phyloP scores from a whole-genome alignment of 2,113 vertebrate genomes.

The Apistogramma diplotaenia region DNA sequence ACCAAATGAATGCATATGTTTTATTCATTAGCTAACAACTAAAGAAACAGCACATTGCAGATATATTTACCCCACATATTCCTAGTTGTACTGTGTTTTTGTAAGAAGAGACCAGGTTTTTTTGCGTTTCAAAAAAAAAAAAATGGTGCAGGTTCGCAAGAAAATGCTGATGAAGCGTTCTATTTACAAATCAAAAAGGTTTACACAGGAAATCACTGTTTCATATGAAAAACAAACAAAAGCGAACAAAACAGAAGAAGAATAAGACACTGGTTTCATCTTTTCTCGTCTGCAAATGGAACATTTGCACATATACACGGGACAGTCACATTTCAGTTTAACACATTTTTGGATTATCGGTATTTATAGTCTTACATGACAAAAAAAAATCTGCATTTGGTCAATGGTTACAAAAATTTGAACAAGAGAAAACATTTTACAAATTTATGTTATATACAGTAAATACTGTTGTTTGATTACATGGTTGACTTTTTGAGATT shows the following conservation, averaged over 20 bases:
- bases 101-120: conserved; percentile 45
- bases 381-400: conserved; percentile 18
- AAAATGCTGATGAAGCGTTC: conserved; percentile 52
- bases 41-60: conserved; percentile 65
- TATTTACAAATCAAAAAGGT: conserved; percentile 62
- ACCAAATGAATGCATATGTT: conserved; percentile 72
- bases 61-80: conserved; percentile 68
- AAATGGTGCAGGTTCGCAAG: conserved; percentile 27
- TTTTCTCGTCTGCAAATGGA: conserved; percentile 23
- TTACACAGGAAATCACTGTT: conserved; percentile 36
- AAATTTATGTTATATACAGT: conserved; percentile 51
- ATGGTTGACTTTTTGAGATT: conserved; percentile 7
- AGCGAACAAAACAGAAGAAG: conserved; percentile 5
- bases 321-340: conserved; percentile 16
- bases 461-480: conserved; percentile 4
- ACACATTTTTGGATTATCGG: conserved; percentile 35
- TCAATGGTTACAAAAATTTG: conserved; percentile 24
- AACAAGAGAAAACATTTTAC: conserved; percentile 6
- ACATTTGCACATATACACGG: conserved; percentile 23
- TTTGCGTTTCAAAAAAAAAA: conserved; percentile 54
- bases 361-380: conserved; percentile 8
- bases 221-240: conserved; percentile 32
- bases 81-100: conserved; percentile 54
- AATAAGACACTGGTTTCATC: conserved; percentile 23
- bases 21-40: conserved; percentile 73